Percentiles rank a stretch among this genome's conserved stretches.
Evolutionary conservation across 1,140 invertebrate genomes (phyloP).

Genomic region (Leptopilina boulardi): DNA sequence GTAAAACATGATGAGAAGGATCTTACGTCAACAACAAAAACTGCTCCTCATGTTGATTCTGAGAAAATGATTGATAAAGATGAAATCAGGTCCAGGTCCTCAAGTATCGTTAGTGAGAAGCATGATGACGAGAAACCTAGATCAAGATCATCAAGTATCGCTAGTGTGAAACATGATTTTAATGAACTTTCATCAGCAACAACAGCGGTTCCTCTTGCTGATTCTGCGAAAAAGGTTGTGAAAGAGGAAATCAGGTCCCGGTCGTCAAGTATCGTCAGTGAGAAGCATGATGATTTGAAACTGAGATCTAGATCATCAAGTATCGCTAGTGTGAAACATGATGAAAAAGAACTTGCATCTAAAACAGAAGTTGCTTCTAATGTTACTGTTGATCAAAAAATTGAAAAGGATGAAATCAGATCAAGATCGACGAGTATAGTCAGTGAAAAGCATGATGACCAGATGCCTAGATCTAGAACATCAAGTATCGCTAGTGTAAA

Average conservation of each 20-base stretch:
- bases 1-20: conserved; percentile 33
- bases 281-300: conserved; percentile 23
- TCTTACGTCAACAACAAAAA: neutral
- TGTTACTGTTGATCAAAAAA: no score
- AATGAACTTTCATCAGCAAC: neutral
- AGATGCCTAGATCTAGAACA: neutral
- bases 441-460: conserved; percentile 55
- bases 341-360: no score
- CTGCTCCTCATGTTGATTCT: neutral
- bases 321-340: conserved; percentile 30
- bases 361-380: no score
- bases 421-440: conserved; percentile 56
- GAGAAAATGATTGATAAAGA: neutral
- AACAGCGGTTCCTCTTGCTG: conserved; percentile 22
- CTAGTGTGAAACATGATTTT: neutral
- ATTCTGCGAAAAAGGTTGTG: neutral
- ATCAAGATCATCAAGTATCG: conserved; percentile 44
- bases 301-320: conserved; percentile 28
- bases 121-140: neutral
- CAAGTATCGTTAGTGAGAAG: conserved; percentile 42
- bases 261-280: conserved; percentile 48
- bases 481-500: conserved; percentile 24
- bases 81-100: conserved; percentile 44
- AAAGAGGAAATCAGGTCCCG: conserved; percentile 42
- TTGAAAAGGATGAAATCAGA: conserved; percentile 40